Base-by-base conservation (phyloP, 1,140 invertebrate species). In the Euwallacea similis region DNA sequence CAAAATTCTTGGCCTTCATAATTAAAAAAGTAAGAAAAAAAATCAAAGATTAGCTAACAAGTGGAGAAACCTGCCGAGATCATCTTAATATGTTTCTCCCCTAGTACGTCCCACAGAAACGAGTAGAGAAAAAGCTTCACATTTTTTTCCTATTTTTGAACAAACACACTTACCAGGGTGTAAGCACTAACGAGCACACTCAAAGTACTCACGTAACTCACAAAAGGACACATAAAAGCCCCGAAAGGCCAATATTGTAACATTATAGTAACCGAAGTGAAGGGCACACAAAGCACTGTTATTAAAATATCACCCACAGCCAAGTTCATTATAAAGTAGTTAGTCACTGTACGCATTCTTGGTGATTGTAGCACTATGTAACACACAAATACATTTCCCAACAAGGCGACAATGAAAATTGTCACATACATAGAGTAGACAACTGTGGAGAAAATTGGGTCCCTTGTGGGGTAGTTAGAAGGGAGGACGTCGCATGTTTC, bases 221-320 rank as follows among this genome's bases (percentile, higher is more conserved):
- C 91, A 10, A 89, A 82, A 47, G 89, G 86, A 78, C 93, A 96
- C 75, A 96, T 86, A 7, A 88, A 80, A 7, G 79, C 79, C 6
- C 93, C 93, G 77, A 96, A 95, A 0, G 93, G 92, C 93, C 93
- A 96, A 75, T 93, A 90, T 72, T 89, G 86, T 13, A 93, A 81
- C 46, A 94, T 82, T 33, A 87, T 88, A 3, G 91, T 86, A 0
- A 94, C 86, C 73, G 93, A 94, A 3, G 91, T 90, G 74, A 94
- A 94, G 1, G 94, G 93, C n/a, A 95, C 88, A 78, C 93, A 95
- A 71, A 95, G 89, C 1, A 94, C 74, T 0, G 92, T 90, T 88
- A 95, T 93, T 42, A 94, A 81, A 15, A 96, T 88, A 79, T 96
- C 93, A 16, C 92, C 92, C 7, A 95, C 82, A 0, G 93, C 92